Percentiles rank a stretch among this genome's conserved stretches.
Conservation (phyloP, 2,888 invertebrate genomes). For the Blastobasis lacticolella region DNA sequence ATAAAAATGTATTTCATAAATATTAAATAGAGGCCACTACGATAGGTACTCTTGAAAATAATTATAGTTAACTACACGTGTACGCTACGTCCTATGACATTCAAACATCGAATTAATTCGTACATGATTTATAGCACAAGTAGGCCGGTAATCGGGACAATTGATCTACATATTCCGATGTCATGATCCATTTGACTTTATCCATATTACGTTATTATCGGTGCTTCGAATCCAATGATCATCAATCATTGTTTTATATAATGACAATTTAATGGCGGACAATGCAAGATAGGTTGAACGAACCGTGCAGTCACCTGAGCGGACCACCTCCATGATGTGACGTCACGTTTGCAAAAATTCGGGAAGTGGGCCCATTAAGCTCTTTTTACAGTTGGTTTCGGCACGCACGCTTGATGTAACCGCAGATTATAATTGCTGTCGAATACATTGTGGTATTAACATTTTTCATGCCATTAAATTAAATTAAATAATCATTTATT, state of each 20-base stretch:
- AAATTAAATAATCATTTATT: no score
- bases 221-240: background rate
- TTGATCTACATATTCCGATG: constrained; percentile 1
- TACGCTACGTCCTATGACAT: no score
- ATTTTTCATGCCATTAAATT: no score
- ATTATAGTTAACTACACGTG: no score
- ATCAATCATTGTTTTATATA: constrained; percentile 10
- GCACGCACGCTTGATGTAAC: background rate
- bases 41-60: no score
- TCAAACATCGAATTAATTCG: background rate
- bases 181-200: background rate
- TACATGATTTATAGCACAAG: background rate
- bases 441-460: no score
- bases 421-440: no score
- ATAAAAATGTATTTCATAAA: no score
- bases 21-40: no score
- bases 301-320: background rate
- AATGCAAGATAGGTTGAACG: constrained; percentile 3
- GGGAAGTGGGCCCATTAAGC: background rate
- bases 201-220: background rate
- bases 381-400: background rate
- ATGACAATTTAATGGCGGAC: constrained; percentile 1
- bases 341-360: constrained; percentile 6
- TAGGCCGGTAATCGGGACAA: background rate
- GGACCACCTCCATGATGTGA: constrained; percentile 3